A percentile compares a stretch with the other conserved stretches of the same genome.
phyloP scores from a whole-genome alignment of 2,888 invertebrate genomes.

The Blastobasis lacticolella region DNA sequence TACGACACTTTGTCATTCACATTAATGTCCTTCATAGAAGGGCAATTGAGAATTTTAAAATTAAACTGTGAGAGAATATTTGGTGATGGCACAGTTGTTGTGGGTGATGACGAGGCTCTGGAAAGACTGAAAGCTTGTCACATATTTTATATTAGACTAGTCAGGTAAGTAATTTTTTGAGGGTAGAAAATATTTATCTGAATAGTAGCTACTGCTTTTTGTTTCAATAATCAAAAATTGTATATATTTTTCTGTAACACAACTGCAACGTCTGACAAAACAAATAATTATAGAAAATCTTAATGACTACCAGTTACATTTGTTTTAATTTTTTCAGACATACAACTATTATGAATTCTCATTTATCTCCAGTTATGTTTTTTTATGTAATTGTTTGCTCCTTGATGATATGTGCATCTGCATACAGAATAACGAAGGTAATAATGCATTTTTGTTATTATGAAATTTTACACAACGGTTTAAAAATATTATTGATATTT shows the following conservation, averaged over 20 bases:
- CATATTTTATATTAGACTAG: slow-evolving; percentile 37
- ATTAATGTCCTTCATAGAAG: slow-evolving; percentile 55
- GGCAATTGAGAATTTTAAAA: slow-evolving; percentile 47
- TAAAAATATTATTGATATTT: no score
- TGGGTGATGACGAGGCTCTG: slow-evolving; percentile 25
- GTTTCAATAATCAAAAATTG: no score
- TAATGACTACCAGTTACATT: no score
- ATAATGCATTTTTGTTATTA: no score
- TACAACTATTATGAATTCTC: neutral
- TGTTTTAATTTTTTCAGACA: neutral
- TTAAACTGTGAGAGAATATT: slow-evolving; percentile 43
- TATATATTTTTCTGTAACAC: no score
- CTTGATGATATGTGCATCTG: neutral
- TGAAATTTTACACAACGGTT: no score
- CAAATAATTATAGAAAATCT: no score
- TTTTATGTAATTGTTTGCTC: neutral
- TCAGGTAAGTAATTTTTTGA: slow-evolving; percentile 33
- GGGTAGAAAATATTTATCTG: no score
- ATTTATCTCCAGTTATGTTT: slow-evolving; percentile 1
- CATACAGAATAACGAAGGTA: neutral
- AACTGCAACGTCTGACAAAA: no score
- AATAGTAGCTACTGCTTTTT: no score
- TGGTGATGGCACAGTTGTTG: slow-evolving; percentile 20
- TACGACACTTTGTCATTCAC: slow-evolving; percentile 55
- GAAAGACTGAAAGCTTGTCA: slow-evolving; percentile 41